Evolutionary conservation across 2,113 vertebrate species (phyloP), one percentile per base, ranked within the genome.

Genomic region (Corapipo altera): DNA sequence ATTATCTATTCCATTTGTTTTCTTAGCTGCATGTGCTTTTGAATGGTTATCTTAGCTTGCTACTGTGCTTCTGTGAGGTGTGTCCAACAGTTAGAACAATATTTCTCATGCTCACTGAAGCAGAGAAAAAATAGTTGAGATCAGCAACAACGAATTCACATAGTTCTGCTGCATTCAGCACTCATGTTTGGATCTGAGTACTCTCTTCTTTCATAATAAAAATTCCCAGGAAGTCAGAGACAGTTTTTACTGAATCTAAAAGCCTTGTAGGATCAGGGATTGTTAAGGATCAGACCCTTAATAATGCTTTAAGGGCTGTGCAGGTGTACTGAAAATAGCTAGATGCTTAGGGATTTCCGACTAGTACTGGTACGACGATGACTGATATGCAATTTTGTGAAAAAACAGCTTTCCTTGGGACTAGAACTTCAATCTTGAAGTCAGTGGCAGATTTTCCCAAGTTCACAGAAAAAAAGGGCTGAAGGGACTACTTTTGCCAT

Each of bases 1-100:
- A 80, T 96, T 96, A 96, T 96, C 92, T 96, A 88, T 95, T 95
- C 75, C 59, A 88, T 90, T 96, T 96, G 82, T 94, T 96, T 96
- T 95, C 89, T 92, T 94, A 91, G 88, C 80, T 96, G 61, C 77
- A 61, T 49, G 80, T 91, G 64, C 39, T 93, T 95, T 80, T 83
- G 72, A 93, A 90, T 66, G 67, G 89, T 94, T 96, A 89, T 89
- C 93, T 91, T 91, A 86, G 90, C 79, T 93, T 93, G 90, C 85
- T 91, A 78, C 41, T 74, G 72, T 88, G 86, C 55, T 88, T 88
- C 79, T 92, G 72, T 88, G 90, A 96, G 85, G 85, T 96, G 90
- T 86, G 69, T 92, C 88, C 88, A 91, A 81, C 69, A 84, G 35
- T 88, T 84, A 78, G 59, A 88, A 92, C 64, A 78, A 14, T 85